Evolutionary conservation across 1,140 invertebrate genomes (phyloP).

Genomic region (Zaprionus ornatus): DNA sequence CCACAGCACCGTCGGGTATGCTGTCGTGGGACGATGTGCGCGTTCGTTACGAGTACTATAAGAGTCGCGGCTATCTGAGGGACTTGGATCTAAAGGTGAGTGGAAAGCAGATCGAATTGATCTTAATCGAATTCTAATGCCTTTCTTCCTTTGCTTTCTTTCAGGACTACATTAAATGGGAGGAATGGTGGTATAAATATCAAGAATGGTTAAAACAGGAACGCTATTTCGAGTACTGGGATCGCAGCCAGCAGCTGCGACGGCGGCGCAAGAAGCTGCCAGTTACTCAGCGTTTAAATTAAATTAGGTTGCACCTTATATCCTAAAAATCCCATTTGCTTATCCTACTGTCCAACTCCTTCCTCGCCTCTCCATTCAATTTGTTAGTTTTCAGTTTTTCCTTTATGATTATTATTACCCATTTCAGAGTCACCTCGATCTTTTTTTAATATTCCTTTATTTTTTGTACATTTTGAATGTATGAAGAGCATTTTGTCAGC

Average conservation of each 20-base stretch:
- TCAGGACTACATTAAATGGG: slow-evolving; percentile 95
- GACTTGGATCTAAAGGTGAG: slow-evolving; percentile 85
- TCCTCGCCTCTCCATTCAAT: slow-evolving; percentile 11
- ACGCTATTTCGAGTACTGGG: slow-evolving; percentile 91
- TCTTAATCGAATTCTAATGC: too few species aligned
- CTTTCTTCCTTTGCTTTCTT: background rate
- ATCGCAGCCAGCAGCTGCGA: slow-evolving; percentile 84
- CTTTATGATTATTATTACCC: slow-evolving; percentile 27
- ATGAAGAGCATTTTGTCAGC: slow-evolving; percentile 68
- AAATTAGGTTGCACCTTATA: slow-evolving; percentile 29
- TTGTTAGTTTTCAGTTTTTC: slow-evolving; percentile 9
- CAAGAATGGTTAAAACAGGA: slow-evolving; percentile 95
- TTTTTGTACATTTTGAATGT: slow-evolving; percentile 74
- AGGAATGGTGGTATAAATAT: slow-evolving; percentile 97
- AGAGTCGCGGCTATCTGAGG: slow-evolving; percentile 92
- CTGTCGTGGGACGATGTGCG: slow-evolving; percentile 93
- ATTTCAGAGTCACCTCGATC: slow-evolving; percentile 13
- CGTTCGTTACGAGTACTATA: slow-evolving; percentile 92
- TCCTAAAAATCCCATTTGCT: background rate
- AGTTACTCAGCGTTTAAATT: slow-evolving; percentile 84
- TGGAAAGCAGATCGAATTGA: background rate
- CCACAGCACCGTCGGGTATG: slow-evolving; percentile 88
- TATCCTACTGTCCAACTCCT: background rate
- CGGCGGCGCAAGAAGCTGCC: slow-evolving; percentile 84
- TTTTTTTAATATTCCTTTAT: background rate